phyloP scores from a whole-genome alignment of 2,888 invertebrate species.

The Oxytorus armatus region DNA sequence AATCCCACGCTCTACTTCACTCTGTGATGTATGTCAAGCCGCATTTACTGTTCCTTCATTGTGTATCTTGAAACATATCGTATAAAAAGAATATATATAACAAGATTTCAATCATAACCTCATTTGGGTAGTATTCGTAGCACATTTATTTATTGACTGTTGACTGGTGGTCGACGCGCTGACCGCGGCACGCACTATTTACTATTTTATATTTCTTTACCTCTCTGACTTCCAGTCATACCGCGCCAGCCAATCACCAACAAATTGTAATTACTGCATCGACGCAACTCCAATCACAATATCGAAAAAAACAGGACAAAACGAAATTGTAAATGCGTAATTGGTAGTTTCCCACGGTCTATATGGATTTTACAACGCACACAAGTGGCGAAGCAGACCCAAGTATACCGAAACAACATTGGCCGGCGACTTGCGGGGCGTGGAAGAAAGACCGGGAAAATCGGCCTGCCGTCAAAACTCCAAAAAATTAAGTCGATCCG shows the following conservation, averaged over 20 bases:
- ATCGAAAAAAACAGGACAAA: constrained; percentile 1
- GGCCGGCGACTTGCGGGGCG: neutral
- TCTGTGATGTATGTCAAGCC: constrained; percentile 19
- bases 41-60: constrained; percentile 11
- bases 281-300: too few species aligned
- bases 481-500: too few species aligned
- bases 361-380: neutral
- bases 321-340: neutral
- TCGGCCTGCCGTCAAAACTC: too few species aligned
- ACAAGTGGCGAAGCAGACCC: constrained; percentile 15
- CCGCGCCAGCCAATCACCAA: too few species aligned
- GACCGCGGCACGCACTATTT: too few species aligned
- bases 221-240: too few species aligned
- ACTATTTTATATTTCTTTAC: too few species aligned
- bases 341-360: neutral
- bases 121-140: constrained; percentile 2
- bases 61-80: constrained; percentile 8
- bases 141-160: too few species aligned
- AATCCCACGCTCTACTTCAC: constrained; percentile 10
- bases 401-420: neutral
- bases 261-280: too few species aligned
- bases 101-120: constrained; percentile 50
- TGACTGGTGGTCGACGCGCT: too few species aligned
- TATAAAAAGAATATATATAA: constrained; percentile 19
- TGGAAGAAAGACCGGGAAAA: constrained; percentile 1